Percentiles rank a stretch among this genome's conserved stretches.
Evolutionary conservation across 2,888 invertebrate species (phyloP).

Genomic region (Orthosia cruda): DNA sequence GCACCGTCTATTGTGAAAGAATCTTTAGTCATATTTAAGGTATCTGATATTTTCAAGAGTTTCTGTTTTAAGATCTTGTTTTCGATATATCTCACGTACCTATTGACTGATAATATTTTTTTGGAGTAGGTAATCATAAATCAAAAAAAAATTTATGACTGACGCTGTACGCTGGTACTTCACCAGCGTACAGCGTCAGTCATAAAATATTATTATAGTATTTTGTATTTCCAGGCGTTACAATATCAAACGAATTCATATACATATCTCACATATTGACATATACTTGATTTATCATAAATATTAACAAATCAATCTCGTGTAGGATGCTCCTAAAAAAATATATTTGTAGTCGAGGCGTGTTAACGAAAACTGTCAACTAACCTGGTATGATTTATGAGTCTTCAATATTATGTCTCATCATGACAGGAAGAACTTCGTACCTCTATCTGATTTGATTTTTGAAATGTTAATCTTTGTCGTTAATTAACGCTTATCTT

Average conservation of each 20-base stretch:
- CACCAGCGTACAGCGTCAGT: no score
- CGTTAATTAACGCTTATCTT: slow-evolving; percentile 36
- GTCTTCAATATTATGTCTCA: neutral
- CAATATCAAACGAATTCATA: neutral
- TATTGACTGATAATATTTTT: no score
- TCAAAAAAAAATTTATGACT: no score
- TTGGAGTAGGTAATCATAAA: no score
- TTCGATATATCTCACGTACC: neutral
- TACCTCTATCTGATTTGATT: neutral
- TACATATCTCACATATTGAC: neutral
- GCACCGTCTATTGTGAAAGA: neutral
- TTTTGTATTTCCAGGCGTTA: no score
- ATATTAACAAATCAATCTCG: slow-evolving; percentile 13
- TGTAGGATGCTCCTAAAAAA: neutral
- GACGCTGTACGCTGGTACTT: no score
- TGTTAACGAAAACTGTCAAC: slow-evolving; percentile 14
- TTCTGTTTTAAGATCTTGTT: neutral
- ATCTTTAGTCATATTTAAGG: neutral
- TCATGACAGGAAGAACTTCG: slow-evolving; percentile 7
- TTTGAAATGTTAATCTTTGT: slow-evolving; percentile 21
- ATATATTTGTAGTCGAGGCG: neutral
- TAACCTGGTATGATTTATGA: neutral
- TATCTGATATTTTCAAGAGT: neutral
- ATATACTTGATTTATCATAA: slow-evolving; percentile 9
- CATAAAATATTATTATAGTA: slow-evolving; percentile 1